Conservation (phyloP, 2,888 invertebrate species). For the Baccha elongata region DNA sequence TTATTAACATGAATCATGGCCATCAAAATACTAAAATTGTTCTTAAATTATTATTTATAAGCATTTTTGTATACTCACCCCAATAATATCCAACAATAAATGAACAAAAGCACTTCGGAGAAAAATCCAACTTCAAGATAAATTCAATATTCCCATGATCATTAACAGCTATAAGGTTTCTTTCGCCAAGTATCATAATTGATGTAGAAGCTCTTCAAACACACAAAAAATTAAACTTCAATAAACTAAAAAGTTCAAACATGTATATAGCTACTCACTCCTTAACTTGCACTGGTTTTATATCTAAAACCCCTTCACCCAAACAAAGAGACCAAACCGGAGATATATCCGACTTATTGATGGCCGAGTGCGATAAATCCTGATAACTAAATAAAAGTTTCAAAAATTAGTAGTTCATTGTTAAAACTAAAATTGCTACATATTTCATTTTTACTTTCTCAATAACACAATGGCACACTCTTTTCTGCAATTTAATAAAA, state of each 20-base stretch:
- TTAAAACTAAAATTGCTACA: conserved; percentile 22
- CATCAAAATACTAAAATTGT: too few relatives aligned
- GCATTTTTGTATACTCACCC: conserved; percentile 85
- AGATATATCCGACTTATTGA: conserved; percentile 83
- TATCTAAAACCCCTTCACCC: conserved; percentile 85
- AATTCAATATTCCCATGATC: conserved; percentile 92
- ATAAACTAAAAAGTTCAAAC: conserved; percentile 5
- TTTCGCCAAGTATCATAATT: conserved; percentile 92
- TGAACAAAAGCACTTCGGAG: conserved; percentile 89
- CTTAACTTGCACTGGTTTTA: conserved; percentile 81
- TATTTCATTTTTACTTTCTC: conserved; percentile 58
- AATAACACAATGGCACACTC: conserved; percentile 56
- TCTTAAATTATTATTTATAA: too few relatives aligned
- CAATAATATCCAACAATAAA: conserved; percentile 88
- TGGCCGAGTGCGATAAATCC: conserved; percentile 88
- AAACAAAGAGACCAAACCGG: conserved; percentile 85
- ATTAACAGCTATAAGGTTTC: conserved; percentile 90
- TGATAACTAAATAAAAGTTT: conserved; percentile 86
- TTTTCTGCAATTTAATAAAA: conserved; percentile 21
- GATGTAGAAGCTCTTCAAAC: conserved; percentile 86
- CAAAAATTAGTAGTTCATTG: conserved; percentile 29
- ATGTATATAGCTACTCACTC: conserved; percentile 76
- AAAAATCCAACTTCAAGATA: conserved; percentile 93
- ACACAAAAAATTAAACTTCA: conserved; percentile 36
- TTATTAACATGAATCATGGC: too few relatives aligned